A percentile compares a stretch with the other conserved stretches of the same genome.
These are phyloP conservation scores for Typhlichthys subterraneus DNA, from an alignment of 2,797 vertebrate genomes.

Conservation along the genomic window DNA sequence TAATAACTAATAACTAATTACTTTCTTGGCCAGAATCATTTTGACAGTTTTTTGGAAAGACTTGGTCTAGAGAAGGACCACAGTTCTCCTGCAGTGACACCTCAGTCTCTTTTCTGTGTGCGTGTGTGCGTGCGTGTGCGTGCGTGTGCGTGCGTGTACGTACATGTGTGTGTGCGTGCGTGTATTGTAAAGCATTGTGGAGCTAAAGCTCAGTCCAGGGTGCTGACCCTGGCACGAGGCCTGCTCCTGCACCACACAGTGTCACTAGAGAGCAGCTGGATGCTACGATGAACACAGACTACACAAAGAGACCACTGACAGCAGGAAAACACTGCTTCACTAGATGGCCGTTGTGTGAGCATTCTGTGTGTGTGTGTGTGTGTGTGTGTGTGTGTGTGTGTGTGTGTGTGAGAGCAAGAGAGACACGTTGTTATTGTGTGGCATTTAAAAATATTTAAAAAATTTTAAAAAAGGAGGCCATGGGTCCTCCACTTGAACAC, in stretches of 20 bases:
- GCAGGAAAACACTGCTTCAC: slow-evolving; percentile 34
- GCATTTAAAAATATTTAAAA: no score
- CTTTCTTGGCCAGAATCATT: no score
- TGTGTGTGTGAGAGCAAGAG: not conserved
- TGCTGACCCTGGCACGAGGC: slow-evolving; percentile 9
- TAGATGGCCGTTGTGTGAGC: not conserved
- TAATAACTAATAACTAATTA: no score
- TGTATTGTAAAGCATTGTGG: not conserved
- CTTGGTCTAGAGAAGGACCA: no score
- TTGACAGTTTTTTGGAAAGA: no score
- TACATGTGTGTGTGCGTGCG: slow-evolving; percentile 1
- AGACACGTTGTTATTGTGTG: not conserved
- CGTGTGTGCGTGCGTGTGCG: not conserved
- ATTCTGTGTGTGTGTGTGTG: not conserved
- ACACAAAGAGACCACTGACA: slow-evolving; percentile 42
- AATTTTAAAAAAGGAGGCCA: no score
- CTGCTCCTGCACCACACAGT: slow-evolving; percentile 20
- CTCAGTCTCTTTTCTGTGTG: not conserved
- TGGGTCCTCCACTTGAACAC: no score
- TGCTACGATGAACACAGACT: slow-evolving; percentile 48
- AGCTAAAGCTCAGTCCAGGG: slow-evolving; percentile 9
- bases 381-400: not conserved
- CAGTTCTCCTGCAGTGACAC: not conserved
- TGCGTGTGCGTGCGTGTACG: slow-evolving; percentile 4
- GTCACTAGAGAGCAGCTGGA: slow-evolving; percentile 40